Evolutionary conservation across 2,797 vertebrate species (phyloP).

Genomic region (Sebastes jordani): DNA sequence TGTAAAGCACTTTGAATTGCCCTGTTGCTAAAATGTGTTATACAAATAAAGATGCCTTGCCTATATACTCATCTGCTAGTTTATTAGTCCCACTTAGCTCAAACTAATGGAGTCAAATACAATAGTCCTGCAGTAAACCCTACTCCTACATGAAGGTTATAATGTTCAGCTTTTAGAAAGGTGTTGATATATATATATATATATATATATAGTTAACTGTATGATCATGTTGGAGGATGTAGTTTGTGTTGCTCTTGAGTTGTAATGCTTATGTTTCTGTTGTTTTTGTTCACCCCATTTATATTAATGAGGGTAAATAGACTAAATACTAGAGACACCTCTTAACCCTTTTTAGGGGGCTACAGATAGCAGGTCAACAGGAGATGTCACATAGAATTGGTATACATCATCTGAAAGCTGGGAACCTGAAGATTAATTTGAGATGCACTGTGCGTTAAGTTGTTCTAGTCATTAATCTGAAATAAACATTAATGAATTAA

Average conservation of each 20-base stretch:
- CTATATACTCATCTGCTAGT: not conserved
- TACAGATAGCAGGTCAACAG: no score
- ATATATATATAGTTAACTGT: no score
- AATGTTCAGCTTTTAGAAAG: not conserved
- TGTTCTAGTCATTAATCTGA: no score
- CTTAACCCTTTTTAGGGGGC: not conserved
- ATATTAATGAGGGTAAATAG: not conserved
- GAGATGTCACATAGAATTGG: no score
- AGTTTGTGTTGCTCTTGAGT: not conserved
- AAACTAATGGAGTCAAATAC: not conserved
- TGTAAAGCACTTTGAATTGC: no score
- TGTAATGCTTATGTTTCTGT: not conserved
- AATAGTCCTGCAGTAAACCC: not conserved
- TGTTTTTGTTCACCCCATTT: not conserved
- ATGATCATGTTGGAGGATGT: not conserved
- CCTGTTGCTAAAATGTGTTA: no score
- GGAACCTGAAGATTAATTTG: no score
- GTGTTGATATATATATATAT: no score
- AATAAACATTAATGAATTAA: accelerated
- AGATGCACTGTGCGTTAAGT: accelerated
- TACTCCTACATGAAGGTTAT: no score
- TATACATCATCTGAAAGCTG: no score
- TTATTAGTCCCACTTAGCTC: no score
- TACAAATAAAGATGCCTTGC: no score
- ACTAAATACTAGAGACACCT: not conserved